phyloP scores from a whole-genome alignment of 2,797 vertebrate genomes.

The Pantherophis vulpinus region DNA sequence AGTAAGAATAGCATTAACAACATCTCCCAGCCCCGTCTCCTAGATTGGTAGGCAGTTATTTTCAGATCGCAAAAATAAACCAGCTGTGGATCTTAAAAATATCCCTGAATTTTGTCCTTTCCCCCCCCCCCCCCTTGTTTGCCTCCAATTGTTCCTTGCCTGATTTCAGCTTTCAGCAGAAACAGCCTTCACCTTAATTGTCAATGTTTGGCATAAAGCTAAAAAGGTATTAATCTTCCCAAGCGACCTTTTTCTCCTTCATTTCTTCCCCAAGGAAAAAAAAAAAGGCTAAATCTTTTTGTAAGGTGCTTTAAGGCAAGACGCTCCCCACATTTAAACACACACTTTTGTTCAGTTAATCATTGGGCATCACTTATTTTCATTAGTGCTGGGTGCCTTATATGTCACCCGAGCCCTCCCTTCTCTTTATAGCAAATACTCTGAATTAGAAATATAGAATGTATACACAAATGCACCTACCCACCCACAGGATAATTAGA shows the following conservation, averaged over 20 bases:
- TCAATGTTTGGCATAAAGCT: constrained; percentile 74
- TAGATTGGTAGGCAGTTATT: neutral
- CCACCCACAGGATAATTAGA: constrained; percentile 77
- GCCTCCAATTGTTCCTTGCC: constrained; percentile 28
- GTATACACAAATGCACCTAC: neutral
- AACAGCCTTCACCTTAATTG: constrained; percentile 66
- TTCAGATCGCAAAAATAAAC: neutral
- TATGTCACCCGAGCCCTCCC: neutral
- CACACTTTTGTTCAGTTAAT: constrained; percentile 76
- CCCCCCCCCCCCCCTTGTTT: accelerated
- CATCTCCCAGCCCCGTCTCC: neutral
- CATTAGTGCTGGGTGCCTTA: constrained; percentile 75
- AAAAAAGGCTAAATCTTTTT: constrained; percentile 64
- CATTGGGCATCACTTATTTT: constrained; percentile 78
- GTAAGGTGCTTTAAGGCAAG: constrained; percentile 70
- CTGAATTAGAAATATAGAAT: constrained; percentile 66
- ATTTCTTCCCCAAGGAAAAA: constrained; percentile 47
- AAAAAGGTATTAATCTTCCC: constrained; percentile 67
- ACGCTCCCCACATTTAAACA: constrained; percentile 62
- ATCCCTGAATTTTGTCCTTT: neutral
- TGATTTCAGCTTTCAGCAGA: constrained; percentile 36
- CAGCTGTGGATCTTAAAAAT: neutral
- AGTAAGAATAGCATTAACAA: neutral
- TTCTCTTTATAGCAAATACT: constrained; percentile 58
- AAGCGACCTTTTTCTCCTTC: constrained; percentile 68